A percentile compares a stretch with the other conserved stretches of the same genome.
Conservation (phyloP, 1,140 invertebrate species). For the Gerris buenoi region DNA sequence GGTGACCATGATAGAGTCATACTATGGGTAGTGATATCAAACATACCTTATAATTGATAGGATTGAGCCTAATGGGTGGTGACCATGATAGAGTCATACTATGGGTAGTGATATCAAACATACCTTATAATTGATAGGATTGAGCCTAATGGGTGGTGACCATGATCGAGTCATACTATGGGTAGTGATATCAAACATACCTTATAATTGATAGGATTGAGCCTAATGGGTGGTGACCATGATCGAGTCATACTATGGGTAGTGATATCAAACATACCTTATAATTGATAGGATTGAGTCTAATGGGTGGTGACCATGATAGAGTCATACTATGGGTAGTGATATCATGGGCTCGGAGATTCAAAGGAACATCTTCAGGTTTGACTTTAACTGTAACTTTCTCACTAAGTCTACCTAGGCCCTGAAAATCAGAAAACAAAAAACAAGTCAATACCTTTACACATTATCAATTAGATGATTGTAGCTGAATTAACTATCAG, state of each 20-base stretch:
- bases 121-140: conserved; percentile 73
- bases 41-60: conserved; percentile 72
- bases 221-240: conserved; percentile 77
- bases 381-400: conserved; percentile 72
- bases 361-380: conserved; percentile 77
- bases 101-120: conserved; percentile 76
- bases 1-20: conserved; percentile 83
- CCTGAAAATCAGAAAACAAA: too few relatives aligned
- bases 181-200: conserved; percentile 70
- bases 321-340: conserved; percentile 80
- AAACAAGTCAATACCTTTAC: too few relatives aligned
- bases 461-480: too few relatives aligned
- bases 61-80: conserved; percentile 73
- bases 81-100: conserved; percentile 85
- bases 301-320: conserved; percentile 82
- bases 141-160: conserved; percentile 76
- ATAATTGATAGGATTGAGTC: conserved; percentile 75
- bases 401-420: conserved; percentile 37
- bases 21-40: conserved; percentile 75
- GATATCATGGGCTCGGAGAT: conserved; percentile 70
- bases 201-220: conserved; percentile 78
- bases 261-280: conserved; percentile 63
- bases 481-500: too few relatives aligned
- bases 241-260: conserved; percentile 80
- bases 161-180: conserved; percentile 83